A percentile compares a stretch with the other conserved stretches of the same genome.
These are phyloP conservation scores for Drosophila pallidifrons DNA, from an alignment of 1,140 invertebrate species.

Conservation along the genomic window DNA sequence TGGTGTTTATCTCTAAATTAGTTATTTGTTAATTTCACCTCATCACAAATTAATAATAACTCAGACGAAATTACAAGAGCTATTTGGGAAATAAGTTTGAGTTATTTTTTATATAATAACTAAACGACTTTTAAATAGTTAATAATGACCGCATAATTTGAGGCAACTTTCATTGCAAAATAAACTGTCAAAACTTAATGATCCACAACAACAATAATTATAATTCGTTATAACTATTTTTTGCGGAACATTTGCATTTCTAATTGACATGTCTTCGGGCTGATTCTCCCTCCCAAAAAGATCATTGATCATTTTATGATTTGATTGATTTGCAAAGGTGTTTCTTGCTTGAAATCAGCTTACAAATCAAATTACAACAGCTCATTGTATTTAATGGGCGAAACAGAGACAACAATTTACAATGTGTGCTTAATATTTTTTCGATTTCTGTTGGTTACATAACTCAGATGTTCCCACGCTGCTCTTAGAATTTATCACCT, in stretches of 20 bases:
- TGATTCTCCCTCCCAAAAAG: constrained; percentile 11
- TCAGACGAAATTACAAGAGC: constrained; percentile 15
- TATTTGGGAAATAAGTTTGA: background rate
- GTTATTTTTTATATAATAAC: background rate
- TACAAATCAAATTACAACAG: constrained; percentile 67
- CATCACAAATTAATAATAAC: constrained; percentile 41
- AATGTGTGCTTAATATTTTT: constrained; percentile 11
- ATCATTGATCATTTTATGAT: constrained; percentile 18
- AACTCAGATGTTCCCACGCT: constrained; percentile 70
- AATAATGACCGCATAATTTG: background rate
- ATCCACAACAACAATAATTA: background rate
- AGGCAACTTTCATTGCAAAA: background rate
- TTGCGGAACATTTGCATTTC: constrained; percentile 58
- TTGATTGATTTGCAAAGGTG: constrained; percentile 70
- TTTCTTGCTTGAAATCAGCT: constrained; percentile 59
- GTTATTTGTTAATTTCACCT: constrained; percentile 44
- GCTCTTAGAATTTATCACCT: constrained; percentile 64
- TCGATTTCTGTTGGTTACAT: constrained; percentile 51
- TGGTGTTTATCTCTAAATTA: constrained; percentile 45
- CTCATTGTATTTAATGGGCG: constrained; percentile 71
- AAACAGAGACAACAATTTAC: constrained; percentile 46
- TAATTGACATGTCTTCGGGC: constrained; percentile 51
- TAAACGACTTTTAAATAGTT: background rate
- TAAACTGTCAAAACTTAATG: constrained; percentile 5
- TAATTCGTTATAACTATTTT: constrained; percentile 7